Evolutionary conservation across 2,113 vertebrate genomes (phyloP), one percentile per base, ranked within the genome.

Genomic region (Gambusia affinis): DNA sequence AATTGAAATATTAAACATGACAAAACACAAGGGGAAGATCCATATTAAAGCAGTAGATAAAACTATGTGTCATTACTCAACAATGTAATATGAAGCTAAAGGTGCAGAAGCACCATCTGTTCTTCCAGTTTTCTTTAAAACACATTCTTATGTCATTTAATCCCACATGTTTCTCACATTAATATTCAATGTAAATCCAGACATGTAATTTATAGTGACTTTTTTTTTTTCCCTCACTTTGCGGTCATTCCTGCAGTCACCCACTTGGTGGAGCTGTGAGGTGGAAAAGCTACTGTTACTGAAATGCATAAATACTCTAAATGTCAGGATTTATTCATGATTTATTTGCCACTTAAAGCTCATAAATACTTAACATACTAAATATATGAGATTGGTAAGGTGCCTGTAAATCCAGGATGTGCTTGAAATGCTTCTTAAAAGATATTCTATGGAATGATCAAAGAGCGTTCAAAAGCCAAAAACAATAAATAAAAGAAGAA

Each of bases 231-330:
- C 22, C 19, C 24, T 8, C 24, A n/a, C 51, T 57, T 57, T 57
- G 8, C 12, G 62, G 60, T 71, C n/a, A 28, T 83, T 78, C 63
- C 30, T 29, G 3, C 14, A 0, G 67, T n/a, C 17, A 47, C 60
- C 83, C 89, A 88, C 84, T 79, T 68, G 87, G 80, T 66, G 86
- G 82, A 27, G 86, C 72, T 84, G 28, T 76, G 44, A 76, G 44
- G 75, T 0, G 78, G 73, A 70, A 64, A 72, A 42, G 24, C 51
- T 54, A 15, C 44, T 47, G 12, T 11, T 31, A 7, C 19, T 65
- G 7, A 28, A 67, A 65, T 29, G 22, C 51, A 72, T 12, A 22
- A 30, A 62, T 0, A 3, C 51, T 62, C 17, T 64, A 31, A 42
- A 66, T 24, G 22, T 14, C 47, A 15, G 15, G 28, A 61, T 78